Conservation (phyloP, 2,888 invertebrate genomes). For the Eupithecia centaureata region DNA sequence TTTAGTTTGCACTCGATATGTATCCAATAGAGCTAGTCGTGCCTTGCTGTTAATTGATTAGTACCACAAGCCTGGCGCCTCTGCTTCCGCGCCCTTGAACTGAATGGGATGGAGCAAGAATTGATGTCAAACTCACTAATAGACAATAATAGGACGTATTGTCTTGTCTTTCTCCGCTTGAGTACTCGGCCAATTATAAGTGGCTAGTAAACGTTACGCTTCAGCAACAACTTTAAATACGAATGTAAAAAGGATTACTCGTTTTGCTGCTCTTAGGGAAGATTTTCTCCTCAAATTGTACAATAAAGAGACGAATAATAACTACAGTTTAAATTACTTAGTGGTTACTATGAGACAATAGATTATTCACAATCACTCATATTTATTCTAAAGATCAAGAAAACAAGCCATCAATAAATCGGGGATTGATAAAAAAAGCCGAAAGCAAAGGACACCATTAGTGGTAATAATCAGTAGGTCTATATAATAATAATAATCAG, state of each 20-base stretch:
- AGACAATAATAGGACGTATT: neutral
- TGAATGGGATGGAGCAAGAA: conserved; percentile 19
- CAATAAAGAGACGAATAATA: neutral
- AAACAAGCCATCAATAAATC: neutral
- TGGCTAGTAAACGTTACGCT: neutral
- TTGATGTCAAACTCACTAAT: conserved; percentile 8
- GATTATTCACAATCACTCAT: neutral
- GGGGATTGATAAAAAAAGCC: neutral
- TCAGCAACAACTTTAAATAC: neutral
- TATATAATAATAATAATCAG: no score
- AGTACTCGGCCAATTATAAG: neutral
- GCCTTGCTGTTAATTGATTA: conserved; percentile 71
- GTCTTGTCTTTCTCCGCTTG: conserved; percentile 3
- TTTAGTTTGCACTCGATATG: neutral
- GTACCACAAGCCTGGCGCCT: conserved; percentile 58
- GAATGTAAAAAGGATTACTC: neutral
- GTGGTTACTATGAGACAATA: neutral
- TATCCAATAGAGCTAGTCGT: conserved; percentile 35
- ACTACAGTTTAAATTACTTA: neutral
- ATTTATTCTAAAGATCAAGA: neutral
- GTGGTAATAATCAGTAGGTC: no score
- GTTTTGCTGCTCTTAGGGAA: neutral
- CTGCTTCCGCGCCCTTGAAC: conserved; percentile 37
- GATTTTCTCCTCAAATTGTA: neutral
- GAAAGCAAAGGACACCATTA: neutral